Evolutionary conservation across 2,888 invertebrate species (phyloP), one percentile per base, ranked within the genome.

Genomic region (Incurvaria masculella): DNA sequence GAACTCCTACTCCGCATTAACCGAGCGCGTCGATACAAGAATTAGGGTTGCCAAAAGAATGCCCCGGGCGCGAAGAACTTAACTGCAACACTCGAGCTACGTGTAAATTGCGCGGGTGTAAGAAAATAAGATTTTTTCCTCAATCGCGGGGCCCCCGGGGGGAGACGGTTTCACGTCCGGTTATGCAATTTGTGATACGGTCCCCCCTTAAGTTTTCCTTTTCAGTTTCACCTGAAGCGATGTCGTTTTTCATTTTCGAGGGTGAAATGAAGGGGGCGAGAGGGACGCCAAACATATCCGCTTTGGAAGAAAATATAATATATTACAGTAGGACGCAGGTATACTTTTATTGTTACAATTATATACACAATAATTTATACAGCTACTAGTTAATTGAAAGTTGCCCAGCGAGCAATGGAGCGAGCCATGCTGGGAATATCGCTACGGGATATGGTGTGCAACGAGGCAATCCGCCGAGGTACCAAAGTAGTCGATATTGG

Each of bases 51-150:
- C 54, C 52, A 48, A 48, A 50, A 51, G 53, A 33, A 33, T 11
- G 33, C 33, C 52, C 55, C 53, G 59, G 57, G 60, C 59, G 61
- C 58, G 61, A 62, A 57, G 59, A 58, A 58, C 52, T 51, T 42
- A 57, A 52, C 58, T 58, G 55, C 55, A 48, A 58, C 33, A 33
- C 33, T 33, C 14, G 68, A 67, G 66, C 67, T 48, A 48, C 67
- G 73, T 68, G 72, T 54, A 65, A 68, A 73, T 68, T 64, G 69
- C 63, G 20, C 2, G 23, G 65, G 71, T 69, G 61, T 59, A 62
- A 65, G 66, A 69, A 70, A 76, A 75, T 76, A 75, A 74, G 75
- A 76, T 75, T 76, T 73, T 69, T 74, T 72, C 71, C 76, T 71
- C 72, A 68, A 72, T 69, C 70, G 65, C 55, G 61, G 61, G 59